These are phyloP conservation scores for Intellagama lesueurii DNA, from an alignment of 2,797 vertebrate species.

Conservation along the genomic window DNA sequence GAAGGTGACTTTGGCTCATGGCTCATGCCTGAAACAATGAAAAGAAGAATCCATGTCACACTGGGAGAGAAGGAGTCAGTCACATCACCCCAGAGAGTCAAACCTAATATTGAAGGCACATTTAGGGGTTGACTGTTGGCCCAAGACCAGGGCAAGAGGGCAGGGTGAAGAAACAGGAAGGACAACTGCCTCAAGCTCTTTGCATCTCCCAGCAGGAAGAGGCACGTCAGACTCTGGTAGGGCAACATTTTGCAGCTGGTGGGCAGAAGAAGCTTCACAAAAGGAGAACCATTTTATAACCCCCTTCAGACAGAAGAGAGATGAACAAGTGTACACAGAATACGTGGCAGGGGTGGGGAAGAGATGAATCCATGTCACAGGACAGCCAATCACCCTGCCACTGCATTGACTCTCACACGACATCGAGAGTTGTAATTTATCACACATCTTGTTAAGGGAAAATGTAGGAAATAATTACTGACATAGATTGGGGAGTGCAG, in stretches of 20 bases:
- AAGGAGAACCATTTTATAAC: background rate
- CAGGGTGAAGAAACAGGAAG: no score
- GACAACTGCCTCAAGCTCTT: no score
- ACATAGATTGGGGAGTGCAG: background rate
- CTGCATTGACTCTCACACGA: background rate
- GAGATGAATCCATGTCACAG: background rate
- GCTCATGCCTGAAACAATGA: slow-evolving; percentile 93
- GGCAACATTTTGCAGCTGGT: background rate
- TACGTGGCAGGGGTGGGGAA: background rate
- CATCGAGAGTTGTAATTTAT: background rate
- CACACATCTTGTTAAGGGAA: background rate
- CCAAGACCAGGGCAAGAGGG: background rate
- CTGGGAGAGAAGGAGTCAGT: slow-evolving; percentile 45
- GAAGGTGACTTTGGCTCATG: slow-evolving; percentile 99
- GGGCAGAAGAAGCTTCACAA: background rate
- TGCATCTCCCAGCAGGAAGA: background rate
- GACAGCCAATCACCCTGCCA: background rate
- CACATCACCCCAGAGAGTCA: slow-evolving; percentile 2
- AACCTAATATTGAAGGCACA: background rate
- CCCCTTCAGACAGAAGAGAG: background rate
- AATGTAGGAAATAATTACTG: background rate
- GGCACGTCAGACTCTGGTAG: background rate
- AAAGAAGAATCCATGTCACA: slow-evolving; percentile 70
- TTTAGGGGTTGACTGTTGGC: no score
- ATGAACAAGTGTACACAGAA: background rate